These are phyloP conservation scores for Avahi laniger DNA, from an alignment of 2,797 vertebrate species.

Conservation along the genomic window DNA sequence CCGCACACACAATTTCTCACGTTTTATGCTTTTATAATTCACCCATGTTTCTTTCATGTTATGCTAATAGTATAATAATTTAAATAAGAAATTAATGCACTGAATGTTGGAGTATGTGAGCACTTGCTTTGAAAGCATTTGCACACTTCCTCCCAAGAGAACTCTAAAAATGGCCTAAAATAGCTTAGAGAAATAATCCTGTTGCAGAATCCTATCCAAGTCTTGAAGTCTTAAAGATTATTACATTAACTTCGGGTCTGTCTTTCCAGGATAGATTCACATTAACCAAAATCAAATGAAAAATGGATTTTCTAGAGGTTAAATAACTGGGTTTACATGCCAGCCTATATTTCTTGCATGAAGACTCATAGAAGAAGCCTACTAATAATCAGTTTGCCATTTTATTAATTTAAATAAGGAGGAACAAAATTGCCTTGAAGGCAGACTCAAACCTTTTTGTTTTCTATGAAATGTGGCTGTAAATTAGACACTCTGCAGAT, in stretches of 20 bases:
- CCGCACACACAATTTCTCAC: not conserved
- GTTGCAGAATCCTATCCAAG: not conserved
- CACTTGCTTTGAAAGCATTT: not conserved
- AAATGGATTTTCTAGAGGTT: not conserved
- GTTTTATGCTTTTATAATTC: not conserved
- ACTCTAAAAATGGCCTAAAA: not conserved
- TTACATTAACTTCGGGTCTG: not conserved
- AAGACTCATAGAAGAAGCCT: not conserved
- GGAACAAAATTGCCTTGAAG: not conserved
- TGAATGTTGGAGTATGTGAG: not conserved
- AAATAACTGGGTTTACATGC: not conserved
- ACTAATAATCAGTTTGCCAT: not conserved
- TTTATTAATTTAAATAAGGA: constrained; percentile 26
- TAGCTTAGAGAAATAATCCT: not conserved
- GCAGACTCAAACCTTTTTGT: not conserved
- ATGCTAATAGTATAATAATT: not conserved
- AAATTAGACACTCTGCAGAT: not conserved
- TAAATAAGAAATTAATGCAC: not conserved
- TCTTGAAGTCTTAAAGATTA: not conserved
- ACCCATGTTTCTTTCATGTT: not conserved
- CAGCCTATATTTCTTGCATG: not conserved
- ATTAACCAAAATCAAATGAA: not conserved
- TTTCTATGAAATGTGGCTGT: not conserved
- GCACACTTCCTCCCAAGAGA: not conserved
- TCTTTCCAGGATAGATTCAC: not conserved